Percentiles rank a stretch among this genome's conserved stretches.
phyloP scores from a whole-genome alignment of 2,888 invertebrate genomes.

The Lucinisca nassula region DNA sequence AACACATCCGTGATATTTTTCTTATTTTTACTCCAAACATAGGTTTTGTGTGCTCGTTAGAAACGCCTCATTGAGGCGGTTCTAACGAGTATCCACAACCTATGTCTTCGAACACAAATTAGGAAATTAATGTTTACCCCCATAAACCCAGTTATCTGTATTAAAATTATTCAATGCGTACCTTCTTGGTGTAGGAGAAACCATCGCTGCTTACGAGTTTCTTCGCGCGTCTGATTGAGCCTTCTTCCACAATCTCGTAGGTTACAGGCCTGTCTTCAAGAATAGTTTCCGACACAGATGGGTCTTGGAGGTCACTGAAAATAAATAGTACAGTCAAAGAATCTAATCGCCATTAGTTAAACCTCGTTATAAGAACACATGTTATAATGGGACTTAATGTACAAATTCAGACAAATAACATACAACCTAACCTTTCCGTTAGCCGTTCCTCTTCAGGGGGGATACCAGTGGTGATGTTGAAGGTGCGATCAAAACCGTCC shows the following conservation, averaged over 20 bases:
- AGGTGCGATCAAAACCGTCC: neutral
- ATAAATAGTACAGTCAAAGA: neutral
- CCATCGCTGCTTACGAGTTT: neutral
- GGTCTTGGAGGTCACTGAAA: neutral
- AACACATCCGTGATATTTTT: too few relatives aligned
- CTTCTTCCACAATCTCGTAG: neutral
- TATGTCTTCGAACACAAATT: too few relatives aligned
- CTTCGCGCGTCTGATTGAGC: neutral
- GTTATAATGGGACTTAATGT: neutral
- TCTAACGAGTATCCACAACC: too few relatives aligned
- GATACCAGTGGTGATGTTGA: neutral
- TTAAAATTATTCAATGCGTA: too few relatives aligned
- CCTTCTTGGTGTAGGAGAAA: neutral
- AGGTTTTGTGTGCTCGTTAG: too few relatives aligned
- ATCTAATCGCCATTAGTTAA: neutral
- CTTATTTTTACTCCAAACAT: too few relatives aligned
- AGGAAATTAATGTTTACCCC: too few relatives aligned
- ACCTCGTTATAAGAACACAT: neutral
- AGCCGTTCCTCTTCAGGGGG: neutral
- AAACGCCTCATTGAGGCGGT: too few relatives aligned
- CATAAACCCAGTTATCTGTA: too few relatives aligned
- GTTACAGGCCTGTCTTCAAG: neutral
- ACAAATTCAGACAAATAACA: neutral
- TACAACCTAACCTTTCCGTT: neutral
- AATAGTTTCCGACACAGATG: neutral